Percentiles rank a stretch among this genome's conserved stretches.
Evolutionary conservation across 2,797 vertebrate genomes (phyloP).

Genomic region (Tenualosa thibaudeaui): DNA sequence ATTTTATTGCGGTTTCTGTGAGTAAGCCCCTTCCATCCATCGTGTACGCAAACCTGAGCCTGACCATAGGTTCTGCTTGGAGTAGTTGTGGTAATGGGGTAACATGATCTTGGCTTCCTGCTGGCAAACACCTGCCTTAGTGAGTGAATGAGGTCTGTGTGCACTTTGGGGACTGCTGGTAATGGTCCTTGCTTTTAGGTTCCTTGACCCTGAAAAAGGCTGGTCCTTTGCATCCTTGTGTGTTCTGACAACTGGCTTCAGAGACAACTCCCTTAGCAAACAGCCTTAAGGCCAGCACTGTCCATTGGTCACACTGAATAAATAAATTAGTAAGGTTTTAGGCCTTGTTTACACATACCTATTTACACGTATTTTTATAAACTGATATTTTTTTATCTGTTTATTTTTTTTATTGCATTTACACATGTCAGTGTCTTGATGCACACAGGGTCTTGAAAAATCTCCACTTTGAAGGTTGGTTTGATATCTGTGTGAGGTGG

Average conservation of each 20-base stretch:
- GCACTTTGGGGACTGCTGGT: neutral
- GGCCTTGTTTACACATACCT: too few species aligned
- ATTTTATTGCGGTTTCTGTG: neutral
- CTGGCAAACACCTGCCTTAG: neutral
- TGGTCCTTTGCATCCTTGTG: neutral
- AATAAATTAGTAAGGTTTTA: neutral
- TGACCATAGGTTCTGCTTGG: neutral
- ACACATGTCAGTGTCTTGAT: too few species aligned
- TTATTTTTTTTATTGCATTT: too few species aligned
- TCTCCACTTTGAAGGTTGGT: too few species aligned
- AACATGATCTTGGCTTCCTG: neutral
- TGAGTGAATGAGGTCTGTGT: neutral
- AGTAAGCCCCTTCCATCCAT: neutral
- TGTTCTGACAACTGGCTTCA: neutral
- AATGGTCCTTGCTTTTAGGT: neutral
- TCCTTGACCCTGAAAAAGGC: conserved; percentile 5
- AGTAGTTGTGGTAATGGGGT: neutral
- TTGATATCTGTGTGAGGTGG: too few species aligned
- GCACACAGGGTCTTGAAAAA: too few species aligned
- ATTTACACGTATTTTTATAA: too few species aligned
- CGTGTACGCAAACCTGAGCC: neutral
- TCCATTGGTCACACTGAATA: neutral
- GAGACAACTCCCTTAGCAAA: conserved; percentile 1
- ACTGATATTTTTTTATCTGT: too few species aligned
- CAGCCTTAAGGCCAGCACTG: neutral